Base-by-base conservation (phyloP, 1,140 invertebrate species). In the Saccostrea glomerata region DNA sequence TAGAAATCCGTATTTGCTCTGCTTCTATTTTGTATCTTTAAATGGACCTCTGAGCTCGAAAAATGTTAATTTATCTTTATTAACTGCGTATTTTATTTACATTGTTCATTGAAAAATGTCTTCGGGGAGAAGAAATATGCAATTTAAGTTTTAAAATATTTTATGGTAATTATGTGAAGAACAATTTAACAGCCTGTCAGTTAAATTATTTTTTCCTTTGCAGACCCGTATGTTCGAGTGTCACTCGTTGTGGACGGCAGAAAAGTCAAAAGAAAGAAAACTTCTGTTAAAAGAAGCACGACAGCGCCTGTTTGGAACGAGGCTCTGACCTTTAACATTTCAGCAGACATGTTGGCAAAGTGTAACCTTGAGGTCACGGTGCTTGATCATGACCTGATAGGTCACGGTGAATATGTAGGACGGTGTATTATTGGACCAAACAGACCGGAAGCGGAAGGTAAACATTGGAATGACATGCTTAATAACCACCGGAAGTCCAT, bases 401-500 rank as follows among this genome's bases (percentile, higher is more conserved):
- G 93, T 85, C 93, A 93, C 40, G 92, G 92, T 23, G 93, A 94
- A 47, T 87, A 92, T 23, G 87, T 94, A 9, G 94, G 94, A 2
- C 82, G 89, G 12, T 93, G 92, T 84, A 87, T 93, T 5, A 87
- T 93, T 13, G 93, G 93, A 4, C 89, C 92, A 54, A 96, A 96
- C 89, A 96, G 96, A 0, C 95, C 95, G 4, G 97, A 97, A 58
- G 96, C 96, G 92, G 96, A 97, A 0, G 92, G 97, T n/a, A 96
- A 96, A 82, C 97, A 98, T 92, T 98, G 97, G 97, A 97, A 97
- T 91, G 97, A 98, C 94, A 98, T 98, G 97, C 95, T 98, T 88
- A 96, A 96, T n/a, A 97, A 97, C 25, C 95, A 97, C 70, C 96
- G 97, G 87, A 97, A 97, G 93, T 97, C 97, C 1, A 96, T 97